Evolutionary conservation across 2,113 vertebrate genomes (phyloP).

Genomic region (Silurus meridionalis): DNA sequence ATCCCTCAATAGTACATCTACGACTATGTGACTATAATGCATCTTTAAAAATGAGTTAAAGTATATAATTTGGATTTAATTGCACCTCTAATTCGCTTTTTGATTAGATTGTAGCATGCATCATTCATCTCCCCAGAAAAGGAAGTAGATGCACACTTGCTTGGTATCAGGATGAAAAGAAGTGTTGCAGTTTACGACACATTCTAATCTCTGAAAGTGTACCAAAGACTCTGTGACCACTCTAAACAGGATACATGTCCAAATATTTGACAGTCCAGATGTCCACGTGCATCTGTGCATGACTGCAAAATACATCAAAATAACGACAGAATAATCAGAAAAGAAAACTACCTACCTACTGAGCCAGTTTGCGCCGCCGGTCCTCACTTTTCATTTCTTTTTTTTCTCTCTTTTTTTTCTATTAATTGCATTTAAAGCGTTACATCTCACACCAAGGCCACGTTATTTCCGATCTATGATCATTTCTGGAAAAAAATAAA

Average conservation of each 20-base stretch:
- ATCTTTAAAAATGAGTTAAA: not conserved
- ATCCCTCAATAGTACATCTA: not conserved
- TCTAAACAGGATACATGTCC: not conserved
- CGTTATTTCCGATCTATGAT: not conserved
- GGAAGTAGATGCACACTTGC: not conserved
- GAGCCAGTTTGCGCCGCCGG: conserved; percentile 17
- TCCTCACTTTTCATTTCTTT: not conserved
- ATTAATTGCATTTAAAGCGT: not conserved
- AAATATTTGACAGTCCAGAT: not conserved
- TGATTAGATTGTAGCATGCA: not conserved
- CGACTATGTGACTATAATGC: not conserved
- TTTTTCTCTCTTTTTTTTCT: not conserved
- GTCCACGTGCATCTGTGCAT: not conserved
- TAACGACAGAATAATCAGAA: not conserved
- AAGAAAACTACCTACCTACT: not conserved
- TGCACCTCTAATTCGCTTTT: not conserved
- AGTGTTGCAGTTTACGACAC: not conserved
- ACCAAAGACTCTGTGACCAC: not conserved
- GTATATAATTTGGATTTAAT: not conserved
- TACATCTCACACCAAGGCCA: not conserved
- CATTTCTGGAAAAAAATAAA: not conserved
- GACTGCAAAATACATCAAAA: not conserved
- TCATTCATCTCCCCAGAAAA: not conserved
- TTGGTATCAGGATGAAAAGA: not conserved
- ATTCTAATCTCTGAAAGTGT: not conserved